Percentiles rank a stretch among this genome's conserved stretches.
These are phyloP conservation scores for Eueremaeus valkanovi DNA, from an alignment of 2,888 invertebrate genomes.

Conservation along the genomic window DNA sequence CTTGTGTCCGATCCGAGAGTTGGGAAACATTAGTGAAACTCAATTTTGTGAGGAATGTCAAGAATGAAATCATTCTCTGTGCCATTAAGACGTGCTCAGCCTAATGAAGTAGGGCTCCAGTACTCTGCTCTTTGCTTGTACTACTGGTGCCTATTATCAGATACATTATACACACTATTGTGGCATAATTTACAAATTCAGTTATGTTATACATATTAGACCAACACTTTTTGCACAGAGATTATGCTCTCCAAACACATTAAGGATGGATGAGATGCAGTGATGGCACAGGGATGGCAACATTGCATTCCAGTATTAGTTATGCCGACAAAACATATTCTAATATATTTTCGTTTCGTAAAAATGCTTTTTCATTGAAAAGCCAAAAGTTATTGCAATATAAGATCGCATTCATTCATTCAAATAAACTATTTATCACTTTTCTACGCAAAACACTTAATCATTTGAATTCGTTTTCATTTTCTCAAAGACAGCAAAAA, in stretches of 20 bases:
- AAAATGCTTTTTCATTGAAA: not conserved
- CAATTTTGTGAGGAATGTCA: slow-evolving; percentile 25
- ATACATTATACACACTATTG: slow-evolving; percentile 6
- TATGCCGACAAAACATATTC: slow-evolving; percentile 4
- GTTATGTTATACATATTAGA: slow-evolving; percentile 22
- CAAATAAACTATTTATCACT: slow-evolving; percentile 14
- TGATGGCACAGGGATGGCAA: not conserved
- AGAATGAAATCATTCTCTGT: slow-evolving; percentile 19
- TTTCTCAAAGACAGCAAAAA: too few species aligned
- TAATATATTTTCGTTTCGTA: not conserved
- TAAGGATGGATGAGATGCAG: slow-evolving; percentile 20
- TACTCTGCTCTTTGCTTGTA: too few species aligned
- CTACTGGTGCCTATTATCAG: slow-evolving; percentile 19
- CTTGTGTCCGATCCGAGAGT: slow-evolving; percentile 7
- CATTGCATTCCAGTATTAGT: slow-evolving; percentile 25
- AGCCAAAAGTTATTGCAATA: not conserved
- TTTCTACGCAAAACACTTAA: slow-evolving; percentile 2
- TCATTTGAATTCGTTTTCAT: slow-evolving; percentile 17
- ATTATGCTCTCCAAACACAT: slow-evolving; percentile 2
- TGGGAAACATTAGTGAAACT: slow-evolving; percentile 9
- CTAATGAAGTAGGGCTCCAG: slow-evolving; percentile 30
- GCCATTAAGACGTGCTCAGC: slow-evolving; percentile 25
- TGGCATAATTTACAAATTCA: slow-evolving; percentile 21
- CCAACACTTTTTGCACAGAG: slow-evolving; percentile 21
- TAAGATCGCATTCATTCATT: slow-evolving; percentile 7